These are phyloP conservation scores for Xestia ashworthii DNA, from an alignment of 2,888 invertebrate genomes.

Conservation along the genomic window DNA sequence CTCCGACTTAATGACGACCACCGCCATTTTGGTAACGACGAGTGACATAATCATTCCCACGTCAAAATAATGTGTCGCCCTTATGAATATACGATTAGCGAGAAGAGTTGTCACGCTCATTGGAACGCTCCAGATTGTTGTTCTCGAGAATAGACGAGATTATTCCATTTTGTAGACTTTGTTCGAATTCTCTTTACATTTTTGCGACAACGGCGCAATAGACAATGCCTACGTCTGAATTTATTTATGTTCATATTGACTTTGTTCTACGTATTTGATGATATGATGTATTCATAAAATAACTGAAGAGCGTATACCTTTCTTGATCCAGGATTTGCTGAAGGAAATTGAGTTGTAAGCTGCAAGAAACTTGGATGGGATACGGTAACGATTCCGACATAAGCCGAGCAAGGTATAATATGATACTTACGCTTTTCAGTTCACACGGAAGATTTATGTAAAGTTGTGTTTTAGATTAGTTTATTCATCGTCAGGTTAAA, in stretches of 20 bases:
- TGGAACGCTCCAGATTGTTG: conserved; percentile 9
- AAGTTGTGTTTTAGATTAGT: not conserved
- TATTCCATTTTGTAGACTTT: conserved; percentile 1
- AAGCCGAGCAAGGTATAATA: conserved; percentile 75
- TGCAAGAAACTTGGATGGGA: conserved; percentile 77
- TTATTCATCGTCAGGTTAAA: not conserved
- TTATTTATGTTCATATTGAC: conserved; percentile 26
- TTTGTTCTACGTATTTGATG: conserved; percentile 49
- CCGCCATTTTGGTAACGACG: conserved; percentile 83
- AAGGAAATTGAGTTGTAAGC: conserved; percentile 85
- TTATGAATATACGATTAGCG: conserved; percentile 50
- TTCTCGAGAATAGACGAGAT: not conserved
- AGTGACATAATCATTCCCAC: conserved; percentile 73
- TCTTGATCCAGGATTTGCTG: conserved; percentile 82
- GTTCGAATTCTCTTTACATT: not conserved
- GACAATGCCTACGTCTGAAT: conserved; percentile 9
- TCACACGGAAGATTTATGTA: conserved; percentile 51
- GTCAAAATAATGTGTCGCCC: conserved; percentile 59
- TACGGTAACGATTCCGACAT: conserved; percentile 74
- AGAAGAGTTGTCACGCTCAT: conserved; percentile 15
- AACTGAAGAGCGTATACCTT: conserved; percentile 77
- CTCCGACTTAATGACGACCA: conserved; percentile 86
- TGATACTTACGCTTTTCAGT: conserved; percentile 69
- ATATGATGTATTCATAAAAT: conserved; percentile 79
- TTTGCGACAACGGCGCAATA: not conserved